A percentile compares a stretch with the other conserved stretches of the same genome.
Evolutionary conservation across 1,140 invertebrate species (phyloP).

Genomic region (Panulirus ornatus): DNA sequence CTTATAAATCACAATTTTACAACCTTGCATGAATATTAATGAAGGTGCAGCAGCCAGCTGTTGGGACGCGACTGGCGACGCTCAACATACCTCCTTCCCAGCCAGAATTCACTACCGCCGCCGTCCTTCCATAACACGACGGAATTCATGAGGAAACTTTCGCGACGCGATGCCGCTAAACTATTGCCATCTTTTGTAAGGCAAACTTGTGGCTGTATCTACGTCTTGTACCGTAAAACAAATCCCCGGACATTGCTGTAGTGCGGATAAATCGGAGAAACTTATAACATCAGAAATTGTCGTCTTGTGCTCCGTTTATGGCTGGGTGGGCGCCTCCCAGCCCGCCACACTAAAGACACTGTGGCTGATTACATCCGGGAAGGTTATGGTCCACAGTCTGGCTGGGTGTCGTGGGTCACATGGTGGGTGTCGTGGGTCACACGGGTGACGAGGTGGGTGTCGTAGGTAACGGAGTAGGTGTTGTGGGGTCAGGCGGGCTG

Average conservation of each 20-base stretch:
- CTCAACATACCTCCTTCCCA: not conserved
- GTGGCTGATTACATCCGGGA: too few relatives aligned
- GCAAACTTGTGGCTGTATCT: constrained; percentile 16
- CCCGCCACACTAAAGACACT: too few relatives aligned
- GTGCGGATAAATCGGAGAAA: not conserved
- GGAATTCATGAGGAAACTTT: not conserved
- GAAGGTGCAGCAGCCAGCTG: too few relatives aligned
- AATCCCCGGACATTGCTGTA: not conserved
- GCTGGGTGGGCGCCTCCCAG: not conserved
- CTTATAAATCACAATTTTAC: not conserved
- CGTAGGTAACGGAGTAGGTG: not conserved
- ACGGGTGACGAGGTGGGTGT: not conserved
- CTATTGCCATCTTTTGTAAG: constrained; percentile 11
- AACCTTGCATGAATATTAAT: not conserved
- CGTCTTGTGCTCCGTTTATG: not conserved
- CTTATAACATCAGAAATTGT: not conserved
- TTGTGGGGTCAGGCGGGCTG: not conserved
- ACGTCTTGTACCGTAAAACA: constrained; percentile 7
- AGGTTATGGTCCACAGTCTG: too few relatives aligned
- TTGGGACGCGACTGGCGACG: not conserved
- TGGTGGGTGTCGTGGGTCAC: too few relatives aligned
- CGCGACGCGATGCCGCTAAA: constrained; percentile 4
- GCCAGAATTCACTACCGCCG: not conserved
- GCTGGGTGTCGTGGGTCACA: too few relatives aligned
- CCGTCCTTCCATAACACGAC: not conserved